These are phyloP conservation scores for Rhea pennata DNA, from an alignment of 2,113 vertebrate species.

Conservation along the genomic window DNA sequence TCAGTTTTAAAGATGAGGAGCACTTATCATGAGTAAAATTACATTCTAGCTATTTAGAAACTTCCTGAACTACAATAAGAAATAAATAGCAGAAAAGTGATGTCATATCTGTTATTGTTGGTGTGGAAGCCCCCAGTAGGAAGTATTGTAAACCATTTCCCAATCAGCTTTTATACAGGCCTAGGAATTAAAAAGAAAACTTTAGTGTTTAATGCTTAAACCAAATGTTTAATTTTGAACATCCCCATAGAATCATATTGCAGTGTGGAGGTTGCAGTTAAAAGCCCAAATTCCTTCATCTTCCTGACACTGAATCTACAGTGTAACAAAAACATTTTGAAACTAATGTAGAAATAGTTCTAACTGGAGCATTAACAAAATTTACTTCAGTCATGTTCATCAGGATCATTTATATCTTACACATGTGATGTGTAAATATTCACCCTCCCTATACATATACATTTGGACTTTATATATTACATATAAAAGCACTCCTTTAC, in stretches of 20 bases:
- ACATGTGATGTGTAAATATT: conserved; percentile 63
- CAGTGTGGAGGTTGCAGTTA: conserved; percentile 32
- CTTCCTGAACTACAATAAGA: conserved; percentile 6
- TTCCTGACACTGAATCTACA: conserved; percentile 44
- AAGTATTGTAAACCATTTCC: conserved; percentile 47
- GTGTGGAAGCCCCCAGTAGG: background rate
- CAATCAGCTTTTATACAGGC: conserved; percentile 5
- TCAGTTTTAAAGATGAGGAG: background rate
- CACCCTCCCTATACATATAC: conserved; percentile 36
- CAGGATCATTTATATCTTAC: conserved; percentile 49
- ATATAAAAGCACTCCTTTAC: conserved; percentile 46
- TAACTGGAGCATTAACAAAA: conserved; percentile 57
- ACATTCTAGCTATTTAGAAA: background rate
- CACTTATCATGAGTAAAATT: background rate
- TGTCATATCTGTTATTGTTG: background rate
- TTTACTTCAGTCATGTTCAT: conserved; percentile 51
- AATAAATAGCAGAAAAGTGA: conserved; percentile 23
- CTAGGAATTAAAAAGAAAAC: conserved; percentile 48
- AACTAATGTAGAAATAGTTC: conserved; percentile 59
- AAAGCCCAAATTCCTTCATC: conserved; percentile 56
- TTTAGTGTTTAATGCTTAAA: conserved; percentile 68
- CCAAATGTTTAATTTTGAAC: conserved; percentile 73
- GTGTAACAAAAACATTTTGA: conserved; percentile 70
- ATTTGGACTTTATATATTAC: conserved; percentile 43
- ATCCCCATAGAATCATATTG: conserved; percentile 36